Evolutionary conservation across 2,797 vertebrate genomes (phyloP), one percentile per base, ranked within the genome.

Genomic region (Thripadectes ignobilis): DNA sequence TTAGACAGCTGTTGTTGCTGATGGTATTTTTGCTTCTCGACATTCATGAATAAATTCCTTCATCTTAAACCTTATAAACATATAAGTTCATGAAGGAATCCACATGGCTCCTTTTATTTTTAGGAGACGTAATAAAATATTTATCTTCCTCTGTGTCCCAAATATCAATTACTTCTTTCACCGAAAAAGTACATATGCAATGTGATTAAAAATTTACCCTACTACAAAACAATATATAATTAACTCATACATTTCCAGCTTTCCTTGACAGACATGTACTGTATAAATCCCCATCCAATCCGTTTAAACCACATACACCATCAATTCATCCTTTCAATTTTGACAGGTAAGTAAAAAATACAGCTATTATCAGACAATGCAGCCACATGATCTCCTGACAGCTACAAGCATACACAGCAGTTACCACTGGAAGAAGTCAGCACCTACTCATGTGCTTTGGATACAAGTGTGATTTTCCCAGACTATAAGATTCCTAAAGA

Each of bases 81-180:
- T 82, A 93, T 51, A 93, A 73, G 86, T 84, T 93, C 95, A 94
- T 96, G 88, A 96, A 97, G 96, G 92, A 97, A 89, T 79, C 75
- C 91, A 91, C 55, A 85, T 11, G 39, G 92, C 34, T 96, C 62
- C 48, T 96, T 97, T 97, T 97, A 97, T 96, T 97, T 97, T 97
- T 97, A 96, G 96, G 93, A 95, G 91, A 83, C 38, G 7, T 30
- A 92, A 96, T 98, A 94, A 98, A 98, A 97, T 96, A 97, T 98
- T 97, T 95, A 97, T 93, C 71, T 66, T 73, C 63, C 72, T 94
- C 92, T 88, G 43, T 75, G 93, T 95, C 97, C 95, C 95, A 96
- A 96, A 93, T 96, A 96, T 94, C 96, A 96, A 95, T 98, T 96
- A 95, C 81, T 97, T 96, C 86, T 81, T 90, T 87, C 79, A 94